Evolutionary conservation across 2,797 vertebrate species (phyloP).

Genomic region (Caiman crocodilus): DNA sequence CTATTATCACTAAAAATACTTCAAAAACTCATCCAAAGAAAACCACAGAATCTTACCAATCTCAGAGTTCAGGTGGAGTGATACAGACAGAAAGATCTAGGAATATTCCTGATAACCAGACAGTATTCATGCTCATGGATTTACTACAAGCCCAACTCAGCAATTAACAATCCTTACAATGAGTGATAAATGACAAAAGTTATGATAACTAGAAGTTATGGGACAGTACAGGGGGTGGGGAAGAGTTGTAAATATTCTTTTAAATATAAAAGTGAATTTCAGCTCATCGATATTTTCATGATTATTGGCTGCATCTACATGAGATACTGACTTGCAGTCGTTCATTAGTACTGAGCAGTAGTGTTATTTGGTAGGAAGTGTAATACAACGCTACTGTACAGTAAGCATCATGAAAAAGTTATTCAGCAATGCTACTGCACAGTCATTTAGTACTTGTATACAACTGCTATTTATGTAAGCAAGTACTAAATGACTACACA

Average conservation of each 20-base stretch:
- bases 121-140: not conserved
- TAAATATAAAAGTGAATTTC: not conserved
- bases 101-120: not conserved
- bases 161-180: not conserved
- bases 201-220: not conserved
- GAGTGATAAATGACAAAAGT: not conserved
- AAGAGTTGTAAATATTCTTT: not conserved
- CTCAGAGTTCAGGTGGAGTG: rapidly evolving
- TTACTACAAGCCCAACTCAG: not conserved
- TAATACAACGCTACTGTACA: too few relatives aligned
- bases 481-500: too few relatives aligned
- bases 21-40: not conserved
- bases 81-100: not conserved
- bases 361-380: too few relatives aligned
- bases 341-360: not conserved
- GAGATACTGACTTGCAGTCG: not conserved
- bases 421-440: too few relatives aligned
- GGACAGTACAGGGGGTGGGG: not conserved
- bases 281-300: not conserved
- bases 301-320: not conserved
- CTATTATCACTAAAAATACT: not conserved
- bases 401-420: too few relatives aligned
- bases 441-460: too few relatives aligned
- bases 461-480: too few relatives aligned
- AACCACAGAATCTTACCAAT: not conserved